Base-by-base conservation (phyloP, 2,888 invertebrate species). In the Meta bourneti region DNA sequence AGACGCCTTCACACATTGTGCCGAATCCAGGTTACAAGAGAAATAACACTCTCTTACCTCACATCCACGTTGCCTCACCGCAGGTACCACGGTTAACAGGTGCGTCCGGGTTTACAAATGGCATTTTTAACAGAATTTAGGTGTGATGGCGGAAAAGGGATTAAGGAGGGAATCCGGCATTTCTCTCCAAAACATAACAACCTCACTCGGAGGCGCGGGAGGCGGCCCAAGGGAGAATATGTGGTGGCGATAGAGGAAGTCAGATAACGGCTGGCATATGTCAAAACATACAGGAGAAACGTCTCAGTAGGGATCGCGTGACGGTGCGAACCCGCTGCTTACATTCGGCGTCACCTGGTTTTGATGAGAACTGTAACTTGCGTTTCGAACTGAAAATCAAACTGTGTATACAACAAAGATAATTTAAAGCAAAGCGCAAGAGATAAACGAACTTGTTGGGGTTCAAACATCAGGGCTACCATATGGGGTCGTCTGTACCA, bases 11-110 rank as follows among this genome's bases (percentile, higher is more conserved):
- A 69, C 81, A 81, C 69, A 70, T 5, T 16, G 11, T 69, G 69
- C 5, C n/a, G 77, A 82, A 89, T 89, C 78, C 83, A 89, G 89
- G 89, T 89, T 89, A 89, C 69, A 54, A 89, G 83, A 89, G 54
- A 83, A 83, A 83, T 78, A 78, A 72, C 79, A 20, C 69, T 8
- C 61, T 75, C 69, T 85, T 85, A 69, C 77, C 78, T 52, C 86
- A 71, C 51, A 70, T 51, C 69, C 69, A 85, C 20, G 34, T 34
- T 34, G 34, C 34, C 34, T 34, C 34, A 34, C 34, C 8, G 86
- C 61, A 11, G 86, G 11, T 86, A 86, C 77, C 77, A n/a, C 49
- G 13, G 16, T 52, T 52, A 75, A 75, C 84, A 77, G 84, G 75
- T 86, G 86, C 79, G 86, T 79, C 86, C 86, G 86, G 79, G 79